A percentile compares a stretch with the other conserved stretches of the same genome.
Conservation (phyloP, 2,113 vertebrate genomes). For the Cathartes aura region DNA sequence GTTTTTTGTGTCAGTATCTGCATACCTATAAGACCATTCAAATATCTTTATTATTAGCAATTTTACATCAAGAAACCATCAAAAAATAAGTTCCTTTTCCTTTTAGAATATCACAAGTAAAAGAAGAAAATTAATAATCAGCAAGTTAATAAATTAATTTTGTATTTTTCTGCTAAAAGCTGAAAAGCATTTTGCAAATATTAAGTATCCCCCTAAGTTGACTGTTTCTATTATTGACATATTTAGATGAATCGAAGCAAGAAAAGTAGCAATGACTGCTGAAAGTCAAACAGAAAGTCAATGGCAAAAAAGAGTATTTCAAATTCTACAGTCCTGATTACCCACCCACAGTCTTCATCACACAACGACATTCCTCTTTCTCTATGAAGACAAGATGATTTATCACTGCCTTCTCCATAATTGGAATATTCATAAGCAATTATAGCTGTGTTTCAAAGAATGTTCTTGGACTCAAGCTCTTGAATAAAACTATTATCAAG, state of each 20-base stretch:
- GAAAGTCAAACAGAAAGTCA: not conserved
- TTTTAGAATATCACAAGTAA: not conserved
- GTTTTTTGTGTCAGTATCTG: not conserved
- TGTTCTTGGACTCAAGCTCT: not conserved
- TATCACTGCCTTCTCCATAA: constrained; percentile 4
- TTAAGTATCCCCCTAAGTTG: not conserved
- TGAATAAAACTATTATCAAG: not conserved
- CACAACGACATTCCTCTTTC: not conserved
- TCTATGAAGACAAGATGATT: constrained; percentile 47
- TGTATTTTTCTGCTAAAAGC: not conserved
- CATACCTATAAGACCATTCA: not conserved
- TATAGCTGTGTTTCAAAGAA: constrained; percentile 17
- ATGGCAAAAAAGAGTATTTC: not conserved
- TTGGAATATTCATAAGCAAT: constrained; percentile 55
- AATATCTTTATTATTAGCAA: not conserved
- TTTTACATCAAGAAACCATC: not conserved
- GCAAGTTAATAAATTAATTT: not conserved
- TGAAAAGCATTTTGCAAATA: not conserved
- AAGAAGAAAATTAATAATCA: not conserved
- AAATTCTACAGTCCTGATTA: constrained; percentile 2
- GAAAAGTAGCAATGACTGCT: not conserved
- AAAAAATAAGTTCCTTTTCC: not conserved
- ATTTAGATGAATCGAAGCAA: not conserved
- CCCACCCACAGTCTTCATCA: constrained; percentile 17
- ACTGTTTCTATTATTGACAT: not conserved